These are phyloP conservation scores for Mesorhabditis belari DNA, from an alignment of 2,888 invertebrate species.

Conservation along the genomic window DNA sequence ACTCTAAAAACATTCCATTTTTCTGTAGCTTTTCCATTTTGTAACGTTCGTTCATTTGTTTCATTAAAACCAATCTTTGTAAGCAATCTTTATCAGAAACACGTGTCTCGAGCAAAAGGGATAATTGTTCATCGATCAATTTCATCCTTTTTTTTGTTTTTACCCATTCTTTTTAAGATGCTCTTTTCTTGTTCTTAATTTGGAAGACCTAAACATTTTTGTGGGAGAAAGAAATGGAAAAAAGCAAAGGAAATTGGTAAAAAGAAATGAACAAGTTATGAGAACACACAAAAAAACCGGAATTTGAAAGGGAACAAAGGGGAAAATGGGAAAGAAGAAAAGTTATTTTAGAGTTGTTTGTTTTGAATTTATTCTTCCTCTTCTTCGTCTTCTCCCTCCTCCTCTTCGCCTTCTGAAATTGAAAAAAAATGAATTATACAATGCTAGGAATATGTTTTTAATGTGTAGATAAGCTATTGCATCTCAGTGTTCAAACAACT, in stretches of 20 bases:
- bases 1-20: too few relatives aligned
- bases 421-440: neutral
- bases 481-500: neutral
- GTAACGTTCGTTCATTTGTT: too few relatives aligned
- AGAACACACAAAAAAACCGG: too few relatives aligned
- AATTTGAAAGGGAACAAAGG: too few relatives aligned
- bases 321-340: neutral
- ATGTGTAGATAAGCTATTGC: neutral
- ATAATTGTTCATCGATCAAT: neutral
- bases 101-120: too few relatives aligned
- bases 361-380: slow-evolving; percentile 16
- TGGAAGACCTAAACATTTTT: neutral
- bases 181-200: too few relatives aligned
- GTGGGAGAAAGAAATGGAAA: neutral
- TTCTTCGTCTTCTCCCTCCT: slow-evolving; percentile 21
- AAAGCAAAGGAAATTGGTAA: too few relatives aligned
- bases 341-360: neutral
- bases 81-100: too few relatives aligned
- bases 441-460: neutral
- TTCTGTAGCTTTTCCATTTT: too few relatives aligned
- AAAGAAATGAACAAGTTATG: too few relatives aligned
- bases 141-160: neutral
- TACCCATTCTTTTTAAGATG: too few relatives aligned
- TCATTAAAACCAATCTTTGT: too few relatives aligned
- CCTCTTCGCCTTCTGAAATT: slow-evolving; percentile 14